A percentile compares a stretch with the other conserved stretches of the same genome.
Conservation (phyloP, 1,140 invertebrate genomes). For the Drosophila rhopaloa region DNA sequence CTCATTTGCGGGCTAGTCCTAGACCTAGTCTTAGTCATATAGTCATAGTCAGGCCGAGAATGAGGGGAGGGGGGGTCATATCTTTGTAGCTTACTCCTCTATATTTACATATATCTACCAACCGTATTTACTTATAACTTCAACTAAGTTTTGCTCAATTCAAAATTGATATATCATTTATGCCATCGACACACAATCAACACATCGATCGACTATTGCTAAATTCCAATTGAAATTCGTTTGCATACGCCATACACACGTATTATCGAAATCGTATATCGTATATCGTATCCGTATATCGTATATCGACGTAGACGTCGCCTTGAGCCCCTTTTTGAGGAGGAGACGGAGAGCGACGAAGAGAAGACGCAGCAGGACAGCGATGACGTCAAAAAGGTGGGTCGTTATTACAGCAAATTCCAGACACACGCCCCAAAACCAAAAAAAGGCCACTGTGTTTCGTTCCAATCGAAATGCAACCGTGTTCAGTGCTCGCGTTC, state of each 20-base stretch:
- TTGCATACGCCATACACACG: conserved; percentile 59
- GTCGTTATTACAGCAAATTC: conserved; percentile 79
- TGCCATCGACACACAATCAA: conserved; percentile 41
- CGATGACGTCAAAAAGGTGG: conserved; percentile 84
- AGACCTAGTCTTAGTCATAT: conserved; percentile 34
- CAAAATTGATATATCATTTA: conserved; percentile 66
- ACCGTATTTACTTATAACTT: conserved; percentile 19
- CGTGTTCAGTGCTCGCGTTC: conserved; percentile 23
- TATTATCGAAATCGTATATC: conserved; percentile 62
- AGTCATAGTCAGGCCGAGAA: conserved; percentile 23
- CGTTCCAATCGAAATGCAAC: conserved; percentile 10
- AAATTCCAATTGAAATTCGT: conserved; percentile 66
- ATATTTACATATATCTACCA: conserved; percentile 13
- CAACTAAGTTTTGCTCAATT: conserved; percentile 38
- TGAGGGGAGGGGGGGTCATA: conserved; percentile 2
- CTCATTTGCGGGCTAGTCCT: conserved; percentile 30
- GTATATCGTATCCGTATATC: conserved; percentile 54
- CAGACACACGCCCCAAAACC: conserved; percentile 9
- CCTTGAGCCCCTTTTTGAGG: conserved; percentile 89
- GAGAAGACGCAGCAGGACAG: conserved; percentile 84
- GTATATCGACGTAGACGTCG: conserved; percentile 85
- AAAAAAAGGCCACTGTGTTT: not conserved
- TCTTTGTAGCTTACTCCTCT: conserved; percentile 15
- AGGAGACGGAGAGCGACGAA: conserved; percentile 86
- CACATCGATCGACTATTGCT: conserved; percentile 47